Conservation (phyloP, 2,797 vertebrate species). For the Dromococcyx pavoninus region DNA sequence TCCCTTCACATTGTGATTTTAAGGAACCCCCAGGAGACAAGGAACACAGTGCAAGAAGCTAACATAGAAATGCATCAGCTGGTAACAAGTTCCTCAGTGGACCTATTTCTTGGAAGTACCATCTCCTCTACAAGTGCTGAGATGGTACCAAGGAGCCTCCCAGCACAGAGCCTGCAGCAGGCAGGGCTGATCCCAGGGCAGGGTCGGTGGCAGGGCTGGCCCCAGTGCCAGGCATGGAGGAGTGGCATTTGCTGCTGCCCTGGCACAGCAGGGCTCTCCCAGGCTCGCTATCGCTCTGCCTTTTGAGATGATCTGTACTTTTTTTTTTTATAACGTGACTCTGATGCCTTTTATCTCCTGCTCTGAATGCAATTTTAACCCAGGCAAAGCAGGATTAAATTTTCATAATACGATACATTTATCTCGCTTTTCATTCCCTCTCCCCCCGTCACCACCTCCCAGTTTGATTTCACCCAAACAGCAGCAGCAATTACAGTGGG, state of each 20-base stretch:
- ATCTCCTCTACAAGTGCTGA: fast-evolving
- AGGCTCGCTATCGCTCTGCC: neutral
- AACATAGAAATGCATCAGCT: neutral
- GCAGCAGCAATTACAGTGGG: neutral
- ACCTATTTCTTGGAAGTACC: neutral
- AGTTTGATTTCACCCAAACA: constrained; percentile 29
- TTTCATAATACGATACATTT: constrained; percentile 64
- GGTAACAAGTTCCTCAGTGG: neutral
- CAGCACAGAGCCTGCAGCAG: fast-evolving
- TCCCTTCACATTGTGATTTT: fast-evolving
- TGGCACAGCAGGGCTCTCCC: neutral
- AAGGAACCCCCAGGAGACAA: neutral
- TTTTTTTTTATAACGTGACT: neutral
- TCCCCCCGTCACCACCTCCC: neutral
- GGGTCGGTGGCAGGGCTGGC: neutral
- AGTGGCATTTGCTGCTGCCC: neutral
- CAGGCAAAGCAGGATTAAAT: constrained; percentile 75
- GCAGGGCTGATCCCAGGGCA: neutral
- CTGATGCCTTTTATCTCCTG: constrained; percentile 67
- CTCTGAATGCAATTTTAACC: constrained; percentile 64
- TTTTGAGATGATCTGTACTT: constrained; percentile 5
- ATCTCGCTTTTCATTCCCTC: constrained; percentile 53
- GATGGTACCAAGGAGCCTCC: neutral
- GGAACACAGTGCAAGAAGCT: fast-evolving
- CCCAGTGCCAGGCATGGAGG: neutral